These are phyloP conservation scores for Cordilura impudica DNA, from an alignment of 2,888 invertebrate genomes.

Conservation along the genomic window DNA sequence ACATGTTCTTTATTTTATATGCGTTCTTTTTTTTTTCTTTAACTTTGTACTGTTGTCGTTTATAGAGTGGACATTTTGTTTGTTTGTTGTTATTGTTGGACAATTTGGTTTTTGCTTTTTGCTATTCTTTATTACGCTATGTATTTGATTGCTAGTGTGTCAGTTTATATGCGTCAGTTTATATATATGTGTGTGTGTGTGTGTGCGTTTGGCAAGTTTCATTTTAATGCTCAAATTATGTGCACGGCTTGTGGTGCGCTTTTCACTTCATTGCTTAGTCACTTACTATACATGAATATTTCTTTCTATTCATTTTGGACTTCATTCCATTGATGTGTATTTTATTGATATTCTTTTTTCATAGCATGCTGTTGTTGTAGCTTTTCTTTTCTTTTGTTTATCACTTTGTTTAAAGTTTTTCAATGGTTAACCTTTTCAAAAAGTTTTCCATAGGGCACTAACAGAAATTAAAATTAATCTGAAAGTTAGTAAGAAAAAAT, in stretches of 20 bases:
- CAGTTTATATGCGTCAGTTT: neutral
- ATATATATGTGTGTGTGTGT: neutral
- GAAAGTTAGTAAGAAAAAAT: no score
- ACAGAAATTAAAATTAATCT: no score
- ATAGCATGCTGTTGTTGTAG: neutral
- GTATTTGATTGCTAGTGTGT: neutral
- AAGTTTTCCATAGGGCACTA: no score
- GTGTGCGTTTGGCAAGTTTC: neutral
- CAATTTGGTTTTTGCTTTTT: neutral
- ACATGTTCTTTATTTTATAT: neutral
- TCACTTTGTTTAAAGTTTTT: neutral
- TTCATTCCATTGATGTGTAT: neutral
- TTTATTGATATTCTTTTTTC: neutral
- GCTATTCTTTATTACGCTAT: neutral
- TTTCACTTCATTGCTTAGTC: slow-evolving; percentile 3
- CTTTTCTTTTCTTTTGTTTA: neutral
- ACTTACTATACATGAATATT: neutral
- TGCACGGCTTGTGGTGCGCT: neutral
- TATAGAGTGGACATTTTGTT: neutral
- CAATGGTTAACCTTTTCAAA: neutral
- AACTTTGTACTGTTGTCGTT: neutral
- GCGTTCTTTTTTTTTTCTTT: neutral
- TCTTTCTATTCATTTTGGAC: neutral
- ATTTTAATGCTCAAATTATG: neutral
- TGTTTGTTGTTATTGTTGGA: neutral